Evolutionary conservation across 2,113 vertebrate genomes (phyloP), one percentile per base, ranked within the genome.

Genomic region (Psittacula cyanocephala): DNA sequence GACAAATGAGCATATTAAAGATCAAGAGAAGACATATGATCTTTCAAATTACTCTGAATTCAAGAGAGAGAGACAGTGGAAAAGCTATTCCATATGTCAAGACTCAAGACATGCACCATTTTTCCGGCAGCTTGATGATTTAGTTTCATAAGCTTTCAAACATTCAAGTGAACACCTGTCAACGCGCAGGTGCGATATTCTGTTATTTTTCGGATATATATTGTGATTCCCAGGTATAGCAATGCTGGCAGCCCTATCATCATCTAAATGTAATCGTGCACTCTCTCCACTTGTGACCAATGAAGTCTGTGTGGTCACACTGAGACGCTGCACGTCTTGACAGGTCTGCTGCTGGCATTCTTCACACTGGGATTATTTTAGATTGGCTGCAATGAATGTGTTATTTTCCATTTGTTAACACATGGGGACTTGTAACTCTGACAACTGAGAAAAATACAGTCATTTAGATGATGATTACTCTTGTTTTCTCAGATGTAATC

Each of bases 321-420:
- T 39, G 94, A 90, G 90, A 91, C 2, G 3, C 80, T n/a, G 74
- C 20, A 3, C 5, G 5, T 85, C 90, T 96, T 95, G 95, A 94
- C 96, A 97, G 89, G 90, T 93, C 95, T 95, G 86, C 81, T 92
- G 64, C 91, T 78, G 89, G 65, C 84, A 81, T 90, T 95, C 93
- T 93, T 96, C 97, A 96, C 82, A 63, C 77, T 17, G 81, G 91
- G 95, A 94, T 97, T 96, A 96, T 93, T 97, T 97, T 81, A 97
- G 96, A 97, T 87, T 97, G 95, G 86, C 81, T 97, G 92, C 94
- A 93, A 50, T 82, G 89, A 86, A 94, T 69, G 92, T 96, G 96
- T 95, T 97, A 95, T 96, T 97, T 98, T 94, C 97, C 92, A 95
- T 97, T 98, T 97, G 96, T 96, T 97, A 98, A 91, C 96, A 96